phyloP scores from a whole-genome alignment of 1,140 invertebrate genomes.

The Drosophila sturtevanti region DNA sequence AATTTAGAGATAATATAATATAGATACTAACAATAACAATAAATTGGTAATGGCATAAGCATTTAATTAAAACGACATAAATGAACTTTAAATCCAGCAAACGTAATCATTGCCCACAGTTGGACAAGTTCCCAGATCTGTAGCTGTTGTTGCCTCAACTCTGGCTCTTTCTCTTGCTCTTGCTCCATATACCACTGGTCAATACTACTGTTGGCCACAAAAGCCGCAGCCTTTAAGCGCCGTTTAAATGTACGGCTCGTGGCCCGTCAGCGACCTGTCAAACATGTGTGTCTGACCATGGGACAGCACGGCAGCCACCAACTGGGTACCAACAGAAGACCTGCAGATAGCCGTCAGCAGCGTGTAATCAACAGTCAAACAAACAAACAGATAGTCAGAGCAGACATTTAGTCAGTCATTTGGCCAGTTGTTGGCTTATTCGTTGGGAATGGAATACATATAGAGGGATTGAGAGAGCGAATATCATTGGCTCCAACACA shows the following conservation, averaged over 20 bases:
- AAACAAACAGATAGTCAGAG: not conserved
- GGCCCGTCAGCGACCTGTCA: conserved; percentile 42
- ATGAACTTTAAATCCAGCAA: conserved; percentile 32
- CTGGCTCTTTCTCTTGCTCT: not conserved
- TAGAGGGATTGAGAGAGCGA: not conserved
- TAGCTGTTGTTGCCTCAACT: no score
- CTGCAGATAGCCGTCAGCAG: conserved; percentile 2
- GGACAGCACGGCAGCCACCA: not conserved
- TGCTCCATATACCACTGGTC: not conserved
- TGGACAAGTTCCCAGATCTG: not conserved
- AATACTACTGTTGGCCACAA: conserved; percentile 9
- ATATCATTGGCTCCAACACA: not conserved
- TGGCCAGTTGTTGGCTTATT: not conserved
- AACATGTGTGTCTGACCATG: conserved; percentile 10
- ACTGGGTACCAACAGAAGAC: not conserved
- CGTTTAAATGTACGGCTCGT: conserved; percentile 30
- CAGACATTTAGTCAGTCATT: not conserved
- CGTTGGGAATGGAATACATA: not conserved
- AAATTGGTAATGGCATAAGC: conserved; percentile 5
- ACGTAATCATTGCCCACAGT: conserved; percentile 1
- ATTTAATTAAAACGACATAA: conserved; percentile 65
- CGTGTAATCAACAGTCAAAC: conserved; percentile 38
- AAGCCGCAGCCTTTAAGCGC: conserved; percentile 42
- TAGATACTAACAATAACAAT: conserved; percentile 8
- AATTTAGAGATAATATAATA: not conserved